Evolutionary conservation across 2,797 vertebrate species (phyloP).

Genomic region (Xerus rutilus): DNA sequence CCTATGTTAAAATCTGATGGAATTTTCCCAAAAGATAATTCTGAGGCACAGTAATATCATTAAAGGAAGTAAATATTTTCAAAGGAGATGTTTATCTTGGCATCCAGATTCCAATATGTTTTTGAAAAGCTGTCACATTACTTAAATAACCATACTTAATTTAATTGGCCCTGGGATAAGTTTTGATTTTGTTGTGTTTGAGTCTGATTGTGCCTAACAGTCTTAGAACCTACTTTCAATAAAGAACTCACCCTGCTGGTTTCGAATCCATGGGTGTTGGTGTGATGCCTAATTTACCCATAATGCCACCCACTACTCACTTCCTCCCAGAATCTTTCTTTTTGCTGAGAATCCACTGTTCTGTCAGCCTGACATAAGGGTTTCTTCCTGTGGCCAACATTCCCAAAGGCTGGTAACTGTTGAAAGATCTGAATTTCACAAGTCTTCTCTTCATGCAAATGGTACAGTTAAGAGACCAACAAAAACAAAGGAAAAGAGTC

Average conservation of each 20-base stretch:
- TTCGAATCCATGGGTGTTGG: neutral
- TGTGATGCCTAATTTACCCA: neutral
- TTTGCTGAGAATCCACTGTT: neutral
- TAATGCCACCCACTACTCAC: neutral
- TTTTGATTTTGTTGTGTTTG: neutral
- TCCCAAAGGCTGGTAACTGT: neutral
- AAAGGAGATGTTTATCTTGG: neutral
- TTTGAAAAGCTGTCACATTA: neutral
- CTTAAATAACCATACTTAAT: neutral
- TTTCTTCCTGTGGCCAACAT: neutral
- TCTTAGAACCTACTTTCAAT: neutral
- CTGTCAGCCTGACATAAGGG: neutral
- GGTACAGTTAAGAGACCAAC: neutral
- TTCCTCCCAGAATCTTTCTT: neutral
- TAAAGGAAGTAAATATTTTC: neutral
- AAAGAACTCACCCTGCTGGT: neutral
- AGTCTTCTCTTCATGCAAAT: neutral
- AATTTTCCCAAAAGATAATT: neutral
- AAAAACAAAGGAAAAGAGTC: neutral
- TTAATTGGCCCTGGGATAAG: neutral
- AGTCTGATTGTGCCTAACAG: neutral
- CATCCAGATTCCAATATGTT: neutral
- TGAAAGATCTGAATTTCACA: neutral
- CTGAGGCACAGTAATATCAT: neutral
- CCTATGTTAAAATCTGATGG: neutral